These are phyloP conservation scores for Tetramorium bicarinatum DNA, from an alignment of 2,888 invertebrate species.

Conservation along the genomic window DNA sequence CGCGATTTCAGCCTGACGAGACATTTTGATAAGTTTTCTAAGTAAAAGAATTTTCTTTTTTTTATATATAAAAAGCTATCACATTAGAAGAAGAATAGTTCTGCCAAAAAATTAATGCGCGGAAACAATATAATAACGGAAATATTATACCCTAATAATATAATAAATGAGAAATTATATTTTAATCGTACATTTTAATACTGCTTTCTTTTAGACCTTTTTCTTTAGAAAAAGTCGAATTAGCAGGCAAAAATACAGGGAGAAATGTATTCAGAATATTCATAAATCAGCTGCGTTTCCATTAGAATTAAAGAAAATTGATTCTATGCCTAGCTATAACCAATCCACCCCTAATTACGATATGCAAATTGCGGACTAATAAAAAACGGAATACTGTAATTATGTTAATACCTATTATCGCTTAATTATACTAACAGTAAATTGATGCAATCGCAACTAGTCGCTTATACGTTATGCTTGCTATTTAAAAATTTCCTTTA, in stretches of 20 bases:
- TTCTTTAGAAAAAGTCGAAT: not conserved
- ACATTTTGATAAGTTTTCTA: not conserved
- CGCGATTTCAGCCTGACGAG: not conserved
- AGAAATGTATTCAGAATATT: slow-evolving; percentile 1
- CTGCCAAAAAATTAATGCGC: not conserved
- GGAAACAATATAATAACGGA: not conserved
- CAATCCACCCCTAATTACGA: not conserved
- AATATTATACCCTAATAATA: not conserved
- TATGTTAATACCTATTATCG: slow-evolving; percentile 20
- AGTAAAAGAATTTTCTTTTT: not conserved
- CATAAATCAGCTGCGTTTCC: not conserved
- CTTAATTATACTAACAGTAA: not conserved
- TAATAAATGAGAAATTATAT: not conserved
- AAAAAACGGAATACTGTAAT: not conserved
- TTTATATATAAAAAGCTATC: not conserved
- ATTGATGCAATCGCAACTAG: not conserved
- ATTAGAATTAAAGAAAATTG: not conserved
- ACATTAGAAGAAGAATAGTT: not conserved
- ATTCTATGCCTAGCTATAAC: not conserved
- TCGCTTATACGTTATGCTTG: not conserved
- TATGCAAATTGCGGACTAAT: slow-evolving; percentile 1
- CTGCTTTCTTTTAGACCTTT: not conserved
- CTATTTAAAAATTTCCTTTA: not conserved
- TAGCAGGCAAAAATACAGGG: not conserved
- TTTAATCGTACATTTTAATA: not conserved